Conservation (phyloP, 2,888 invertebrate species). For the Tineola bisselliella region DNA sequence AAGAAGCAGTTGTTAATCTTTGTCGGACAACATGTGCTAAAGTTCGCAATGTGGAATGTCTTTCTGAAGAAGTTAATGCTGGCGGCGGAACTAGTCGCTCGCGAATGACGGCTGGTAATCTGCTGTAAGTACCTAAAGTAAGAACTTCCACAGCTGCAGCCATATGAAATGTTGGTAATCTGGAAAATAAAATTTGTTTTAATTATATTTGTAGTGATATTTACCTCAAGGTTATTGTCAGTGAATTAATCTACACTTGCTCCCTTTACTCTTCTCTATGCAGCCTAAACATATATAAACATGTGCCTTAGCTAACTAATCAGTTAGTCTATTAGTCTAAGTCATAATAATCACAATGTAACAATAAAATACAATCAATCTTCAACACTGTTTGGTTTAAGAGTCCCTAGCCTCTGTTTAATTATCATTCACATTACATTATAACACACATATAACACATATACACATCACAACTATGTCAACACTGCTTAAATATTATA, state of each 20-base stretch:
- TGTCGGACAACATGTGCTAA: conserved; percentile 96
- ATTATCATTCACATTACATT: too few relatives aligned
- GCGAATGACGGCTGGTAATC: conserved; percentile 91
- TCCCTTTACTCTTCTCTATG: too few relatives aligned
- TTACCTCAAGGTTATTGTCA: too few relatives aligned
- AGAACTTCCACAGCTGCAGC: conserved; percentile 98
- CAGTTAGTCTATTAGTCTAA: too few relatives aligned
- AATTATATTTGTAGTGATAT: background rate
- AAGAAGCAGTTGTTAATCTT: conserved; percentile 89
- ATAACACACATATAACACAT: too few relatives aligned
- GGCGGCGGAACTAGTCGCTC: conserved; percentile 96
- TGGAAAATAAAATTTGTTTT: conserved; percentile 20
- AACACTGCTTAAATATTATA: conserved; percentile 17
- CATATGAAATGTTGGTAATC: conserved; percentile 95
- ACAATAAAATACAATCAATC: too few relatives aligned
- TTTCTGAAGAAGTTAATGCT: conserved; percentile 87
- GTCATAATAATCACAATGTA: too few relatives aligned
- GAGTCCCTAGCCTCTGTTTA: too few relatives aligned
- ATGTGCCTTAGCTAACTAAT: too few relatives aligned
- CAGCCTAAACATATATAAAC: too few relatives aligned
- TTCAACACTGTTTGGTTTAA: too few relatives aligned
- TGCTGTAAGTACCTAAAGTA: conserved; percentile 93
- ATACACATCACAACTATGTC: background rate
- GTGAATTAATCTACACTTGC: too few relatives aligned
- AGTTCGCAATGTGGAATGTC: conserved; percentile 82